These are phyloP conservation scores for Calliphora vicina DNA, from an alignment of 1,140 invertebrate species.

Conservation along the genomic window DNA sequence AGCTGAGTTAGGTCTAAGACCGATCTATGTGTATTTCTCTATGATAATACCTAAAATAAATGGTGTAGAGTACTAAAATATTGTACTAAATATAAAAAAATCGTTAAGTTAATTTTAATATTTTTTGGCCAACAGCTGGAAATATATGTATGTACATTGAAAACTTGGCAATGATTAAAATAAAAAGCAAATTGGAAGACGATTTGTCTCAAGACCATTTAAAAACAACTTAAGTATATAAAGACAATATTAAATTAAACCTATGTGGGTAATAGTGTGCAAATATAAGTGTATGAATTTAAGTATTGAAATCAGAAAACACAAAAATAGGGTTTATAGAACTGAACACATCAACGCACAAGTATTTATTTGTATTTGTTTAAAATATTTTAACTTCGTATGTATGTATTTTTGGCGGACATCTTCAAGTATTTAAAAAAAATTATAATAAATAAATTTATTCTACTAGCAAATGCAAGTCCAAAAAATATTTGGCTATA, in stretches of 20 bases:
- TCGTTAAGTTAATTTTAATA: neutral
- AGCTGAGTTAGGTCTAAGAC: no score
- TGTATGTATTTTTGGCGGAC: slow-evolving; percentile 3
- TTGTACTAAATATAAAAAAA: neutral
- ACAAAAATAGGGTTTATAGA: slow-evolving; percentile 20
- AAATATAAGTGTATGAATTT: neutral
- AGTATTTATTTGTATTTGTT: neutral
- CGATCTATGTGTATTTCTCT: no score
- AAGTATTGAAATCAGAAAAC: neutral
- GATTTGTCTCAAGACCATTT: neutral
- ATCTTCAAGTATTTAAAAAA: slow-evolving; percentile 18
- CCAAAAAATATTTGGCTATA: slow-evolving; percentile 9
- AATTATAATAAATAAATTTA: neutral
- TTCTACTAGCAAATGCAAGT: neutral
- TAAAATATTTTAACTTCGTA: neutral
- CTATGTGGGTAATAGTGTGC: no score
- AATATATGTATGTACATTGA: neutral
- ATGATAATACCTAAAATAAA: no score
- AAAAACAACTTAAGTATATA: neutral
- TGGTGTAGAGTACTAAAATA: neutral
- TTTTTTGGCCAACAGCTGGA: slow-evolving; percentile 6
- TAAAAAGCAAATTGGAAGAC: neutral
- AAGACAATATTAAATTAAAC: no score
- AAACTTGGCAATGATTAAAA: neutral
- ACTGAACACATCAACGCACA: neutral